Percentiles rank a stretch among this genome's conserved stretches.
These are phyloP conservation scores for Dexiosoma caninum DNA, from an alignment of 2,888 invertebrate genomes.

Conservation along the genomic window DNA sequence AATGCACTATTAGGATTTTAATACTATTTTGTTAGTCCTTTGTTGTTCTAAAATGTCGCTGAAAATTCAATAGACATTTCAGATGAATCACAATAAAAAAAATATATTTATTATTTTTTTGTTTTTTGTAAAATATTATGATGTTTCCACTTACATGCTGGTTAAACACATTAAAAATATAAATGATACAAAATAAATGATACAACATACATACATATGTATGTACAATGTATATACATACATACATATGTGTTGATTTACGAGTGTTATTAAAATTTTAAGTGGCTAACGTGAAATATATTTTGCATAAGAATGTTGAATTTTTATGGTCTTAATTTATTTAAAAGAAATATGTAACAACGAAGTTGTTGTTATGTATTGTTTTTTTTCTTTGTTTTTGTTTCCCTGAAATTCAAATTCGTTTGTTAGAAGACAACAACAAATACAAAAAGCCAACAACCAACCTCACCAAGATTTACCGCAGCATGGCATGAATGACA, in stretches of 20 bases:
- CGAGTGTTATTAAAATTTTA: constrained; percentile 47
- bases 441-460: background rate
- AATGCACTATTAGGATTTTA: no score
- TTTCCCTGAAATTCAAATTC: background rate
- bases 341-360: constrained; percentile 32
- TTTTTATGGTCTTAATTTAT: constrained; percentile 50
- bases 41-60: no score
- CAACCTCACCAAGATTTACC: constrained; percentile 9
- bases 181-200: constrained; percentile 13
- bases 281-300: constrained; percentile 37
- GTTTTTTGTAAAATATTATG: background rate
- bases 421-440: constrained; percentile 29
- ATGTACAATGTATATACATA: no score
- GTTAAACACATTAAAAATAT: constrained; percentile 3
- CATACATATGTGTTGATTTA: constrained; percentile 47
- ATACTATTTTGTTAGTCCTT: no score
- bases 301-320: constrained; percentile 49
- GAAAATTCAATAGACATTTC: no score
- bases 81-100: background rate
- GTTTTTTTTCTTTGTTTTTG: background rate
- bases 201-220: no score
- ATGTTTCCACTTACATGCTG: constrained; percentile 8
- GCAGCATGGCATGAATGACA: background rate
- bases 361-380: constrained; percentile 24
- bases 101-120: background rate